Percentiles rank a stretch among this genome's conserved stretches.
These are phyloP conservation scores for Drosophila yakuba DNA, from an alignment of 1,140 invertebrate species.

Conservation along the genomic window DNA sequence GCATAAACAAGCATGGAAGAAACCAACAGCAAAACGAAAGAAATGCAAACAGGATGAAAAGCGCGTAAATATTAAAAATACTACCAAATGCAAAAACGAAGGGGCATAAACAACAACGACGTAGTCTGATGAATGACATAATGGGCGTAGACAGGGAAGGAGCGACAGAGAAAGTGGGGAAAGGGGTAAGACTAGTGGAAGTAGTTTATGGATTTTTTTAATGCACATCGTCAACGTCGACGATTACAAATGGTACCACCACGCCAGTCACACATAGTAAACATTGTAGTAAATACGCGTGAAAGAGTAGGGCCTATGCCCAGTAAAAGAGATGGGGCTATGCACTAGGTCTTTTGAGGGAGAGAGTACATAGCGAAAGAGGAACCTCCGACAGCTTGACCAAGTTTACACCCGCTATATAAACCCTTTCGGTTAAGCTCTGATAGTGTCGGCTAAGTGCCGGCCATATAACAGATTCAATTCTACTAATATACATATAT, in stretches of 20 bases:
- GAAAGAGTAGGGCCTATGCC: constrained; percentile 23
- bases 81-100: constrained; percentile 57
- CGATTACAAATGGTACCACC: constrained; percentile 26
- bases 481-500: background rate
- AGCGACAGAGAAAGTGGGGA: background rate
- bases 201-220: constrained; percentile 79
- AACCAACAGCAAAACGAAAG: constrained; percentile 2
- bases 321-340: constrained; percentile 7
- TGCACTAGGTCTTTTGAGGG: background rate
- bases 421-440: background rate
- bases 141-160: constrained; percentile 52
- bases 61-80: constrained; percentile 69
- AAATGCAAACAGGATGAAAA: constrained; percentile 64
- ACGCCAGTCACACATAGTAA: constrained; percentile 72
- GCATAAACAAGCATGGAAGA: constrained; percentile 49
- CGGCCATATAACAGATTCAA: background rate
- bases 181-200: constrained; percentile 39
- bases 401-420: constrained; percentile 28
- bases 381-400: constrained; percentile 21
- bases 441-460: background rate
- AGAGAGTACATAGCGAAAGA: background rate
- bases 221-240: constrained; percentile 38
- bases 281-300: constrained; percentile 76
- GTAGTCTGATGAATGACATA: constrained; percentile 74
- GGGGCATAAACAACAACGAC: constrained; percentile 36